Base-by-base conservation (phyloP, 2,888 invertebrate species). In the Odontocerum albicorne region DNA sequence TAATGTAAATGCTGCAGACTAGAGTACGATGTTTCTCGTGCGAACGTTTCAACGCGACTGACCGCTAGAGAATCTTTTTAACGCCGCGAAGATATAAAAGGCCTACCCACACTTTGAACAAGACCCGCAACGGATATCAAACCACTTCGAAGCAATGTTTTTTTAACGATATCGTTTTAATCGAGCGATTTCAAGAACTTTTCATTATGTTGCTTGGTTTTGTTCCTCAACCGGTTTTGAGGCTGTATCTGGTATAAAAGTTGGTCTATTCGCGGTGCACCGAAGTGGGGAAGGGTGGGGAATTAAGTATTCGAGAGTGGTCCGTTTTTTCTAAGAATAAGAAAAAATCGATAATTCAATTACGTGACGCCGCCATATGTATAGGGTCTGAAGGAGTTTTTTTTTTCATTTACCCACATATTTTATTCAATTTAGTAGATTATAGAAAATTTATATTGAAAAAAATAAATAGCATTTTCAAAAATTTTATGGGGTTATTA, bases 11-110 rank as follows among this genome's bases (percentile, higher is more conserved):
- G 20, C 22, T 40, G 13, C 33, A 33, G 15, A 36, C 43, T 45
- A 32, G 52, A 22, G 40, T 19, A 20, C 12, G 35, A 22, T 57
- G 55, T 27, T 51, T 13, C 42, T 22, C 46, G 50, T 38, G 46
- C 58, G 55, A 49, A 36, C 43, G 50, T 46, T 20, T 31, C 21
- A 51, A 47, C 58, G 58, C 58, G 58, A 59, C 58, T 59, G 58
- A 51, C 54, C 57, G 57, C 49, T 17, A 31, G 32, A n/a, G 31
- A 45, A 39, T 35, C 38, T 22, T 49, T 55, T 44, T 43, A 38
- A 36, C 35, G 21, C 16, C 20, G 27, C 42, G 22, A 72, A 77
- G 76, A 77, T 76, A 21, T 20, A 32, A 16, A 21, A 76, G 75
- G 73, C 71, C 66, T 63, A 64, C 66, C 66, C 65, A 63, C 62